These are phyloP conservation scores for Mobula birostris DNA, from an alignment of 2,113 vertebrate species.

Conservation along the genomic window DNA sequence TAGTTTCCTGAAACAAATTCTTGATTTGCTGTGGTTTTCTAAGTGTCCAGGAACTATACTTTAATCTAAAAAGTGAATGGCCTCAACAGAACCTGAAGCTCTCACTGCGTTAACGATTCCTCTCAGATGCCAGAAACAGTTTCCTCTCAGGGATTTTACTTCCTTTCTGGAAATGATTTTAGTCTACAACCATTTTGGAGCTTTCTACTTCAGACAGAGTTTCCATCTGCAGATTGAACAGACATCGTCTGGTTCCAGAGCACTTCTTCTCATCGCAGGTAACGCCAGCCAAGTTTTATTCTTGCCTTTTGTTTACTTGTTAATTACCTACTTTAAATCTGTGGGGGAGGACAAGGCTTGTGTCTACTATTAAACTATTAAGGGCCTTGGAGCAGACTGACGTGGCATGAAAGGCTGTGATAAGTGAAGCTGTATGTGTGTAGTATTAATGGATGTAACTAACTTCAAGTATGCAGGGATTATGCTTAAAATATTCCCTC, in stretches of 20 bases:
- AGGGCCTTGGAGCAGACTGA: conserved; percentile 67
- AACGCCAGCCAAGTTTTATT: conserved; percentile 46
- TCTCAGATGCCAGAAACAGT: conserved; percentile 58
- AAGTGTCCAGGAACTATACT: conserved; percentile 26
- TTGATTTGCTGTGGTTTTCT: conserved; percentile 18
- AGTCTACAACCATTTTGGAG: conserved; percentile 53
- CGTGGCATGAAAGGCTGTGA: conserved; percentile 63
- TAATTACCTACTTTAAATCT: conserved; percentile 48
- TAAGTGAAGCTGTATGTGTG: conserved; percentile 10
- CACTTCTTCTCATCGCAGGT: conserved; percentile 50
- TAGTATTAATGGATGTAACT: conserved; percentile 10
- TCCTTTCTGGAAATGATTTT: conserved; percentile 67
- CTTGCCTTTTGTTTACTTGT: conserved; percentile 52
- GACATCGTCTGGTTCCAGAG: conserved; percentile 40
- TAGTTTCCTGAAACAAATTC: conserved; percentile 26
- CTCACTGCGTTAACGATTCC: conserved; percentile 42
- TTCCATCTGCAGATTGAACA: conserved; percentile 36
- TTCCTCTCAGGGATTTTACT: conserved; percentile 57
- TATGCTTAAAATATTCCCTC: conserved; percentile 45
- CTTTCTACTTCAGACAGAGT: conserved; percentile 47
- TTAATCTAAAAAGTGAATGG: conserved; percentile 3
- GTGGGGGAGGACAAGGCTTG: conserved; percentile 61
- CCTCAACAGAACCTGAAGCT: conserved; percentile 10
- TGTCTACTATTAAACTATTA: conserved; percentile 58
- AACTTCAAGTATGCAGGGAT: conserved; percentile 39